Conservation (phyloP, 2,888 invertebrate species). For the Leucophenga montana region DNA sequence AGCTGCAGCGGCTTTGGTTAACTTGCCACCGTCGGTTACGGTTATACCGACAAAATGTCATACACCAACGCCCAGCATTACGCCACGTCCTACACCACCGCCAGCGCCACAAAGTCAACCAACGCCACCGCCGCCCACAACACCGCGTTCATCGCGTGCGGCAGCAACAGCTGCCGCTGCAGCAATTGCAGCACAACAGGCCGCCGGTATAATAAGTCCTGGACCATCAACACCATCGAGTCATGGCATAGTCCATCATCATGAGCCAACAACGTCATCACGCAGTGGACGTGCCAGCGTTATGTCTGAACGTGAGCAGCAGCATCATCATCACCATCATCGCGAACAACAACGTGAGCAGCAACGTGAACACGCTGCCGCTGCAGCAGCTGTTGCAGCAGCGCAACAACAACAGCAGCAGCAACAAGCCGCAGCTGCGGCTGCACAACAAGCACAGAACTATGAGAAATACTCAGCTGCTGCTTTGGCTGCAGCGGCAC, state of each 20-base stretch:
- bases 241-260: slow-evolving; percentile 52
- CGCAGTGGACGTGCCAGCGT: slow-evolving; percentile 53
- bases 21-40: slow-evolving; percentile 69
- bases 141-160: slow-evolving; percentile 66
- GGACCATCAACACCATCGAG: slow-evolving; percentile 47
- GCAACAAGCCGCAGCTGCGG: slow-evolving; percentile 54
- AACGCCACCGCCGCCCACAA: slow-evolving; percentile 65
- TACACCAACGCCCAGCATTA: slow-evolving; percentile 74
- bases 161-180: slow-evolving; percentile 60
- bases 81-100: slow-evolving; percentile 76
- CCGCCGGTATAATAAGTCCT: slow-evolving; percentile 49
- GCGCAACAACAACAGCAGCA: slow-evolving; percentile 70
- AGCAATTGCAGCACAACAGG: slow-evolving; percentile 56
- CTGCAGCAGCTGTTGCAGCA: slow-evolving; percentile 53
- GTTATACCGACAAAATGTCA: slow-evolving; percentile 72
- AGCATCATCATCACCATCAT: slow-evolving; percentile 55
- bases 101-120: slow-evolving; percentile 73
- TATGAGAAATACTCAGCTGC: slow-evolving; percentile 73
- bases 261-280: slow-evolving; percentile 51
- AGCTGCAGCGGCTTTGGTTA: slow-evolving; percentile 62
- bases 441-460: slow-evolving; percentile 57
- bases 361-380: slow-evolving; percentile 52
- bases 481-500: slow-evolving; percentile 74
- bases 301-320: slow-evolving; percentile 52
- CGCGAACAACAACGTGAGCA: slow-evolving; percentile 58